These are phyloP conservation scores for Asbolus verrucosus DNA, from an alignment of 1,140 invertebrate genomes.

Conservation along the genomic window DNA sequence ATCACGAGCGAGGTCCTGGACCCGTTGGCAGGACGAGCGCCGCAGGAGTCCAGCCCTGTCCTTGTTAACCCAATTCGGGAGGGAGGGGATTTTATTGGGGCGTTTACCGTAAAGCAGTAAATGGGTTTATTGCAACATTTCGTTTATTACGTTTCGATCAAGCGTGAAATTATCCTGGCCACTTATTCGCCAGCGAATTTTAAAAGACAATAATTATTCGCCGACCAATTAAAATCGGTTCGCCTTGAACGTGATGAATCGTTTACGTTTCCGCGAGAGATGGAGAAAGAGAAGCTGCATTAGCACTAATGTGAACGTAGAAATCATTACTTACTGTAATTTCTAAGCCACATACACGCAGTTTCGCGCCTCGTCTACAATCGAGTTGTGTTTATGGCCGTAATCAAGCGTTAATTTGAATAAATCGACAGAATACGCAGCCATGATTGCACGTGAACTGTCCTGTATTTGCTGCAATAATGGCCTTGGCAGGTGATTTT, in stretches of 20 bases:
- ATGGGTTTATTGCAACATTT: constrained; percentile 38
- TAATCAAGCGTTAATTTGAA: constrained; percentile 33
- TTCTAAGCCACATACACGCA: constrained; percentile 9
- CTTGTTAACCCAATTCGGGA: constrained; percentile 19
- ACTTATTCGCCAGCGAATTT: background rate
- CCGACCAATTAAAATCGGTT: constrained; percentile 31
- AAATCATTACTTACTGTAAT: constrained; percentile 21
- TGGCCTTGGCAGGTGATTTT: no score
- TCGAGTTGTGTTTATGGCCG: constrained; percentile 25
- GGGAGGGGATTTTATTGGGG: constrained; percentile 20
- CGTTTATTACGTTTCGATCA: constrained; percentile 36
- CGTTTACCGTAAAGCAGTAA: constrained; percentile 37
- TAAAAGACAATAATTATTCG: constrained; percentile 16
- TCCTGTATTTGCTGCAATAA: no score
- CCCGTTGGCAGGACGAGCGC: background rate
- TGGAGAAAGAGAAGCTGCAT: constrained; percentile 8
- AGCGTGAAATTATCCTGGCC: constrained; percentile 33
- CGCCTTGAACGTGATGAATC: constrained; percentile 24
- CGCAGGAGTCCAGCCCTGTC: no score
- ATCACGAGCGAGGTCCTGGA: no score
- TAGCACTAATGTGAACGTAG: constrained; percentile 22
- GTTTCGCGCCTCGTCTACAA: constrained; percentile 29
- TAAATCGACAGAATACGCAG: constrained; percentile 23
- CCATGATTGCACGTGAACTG: no score
- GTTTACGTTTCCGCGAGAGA: constrained; percentile 2